phyloP scores from a whole-genome alignment of 2,113 vertebrate genomes.

The Tympanuchus pallidicinctus region DNA sequence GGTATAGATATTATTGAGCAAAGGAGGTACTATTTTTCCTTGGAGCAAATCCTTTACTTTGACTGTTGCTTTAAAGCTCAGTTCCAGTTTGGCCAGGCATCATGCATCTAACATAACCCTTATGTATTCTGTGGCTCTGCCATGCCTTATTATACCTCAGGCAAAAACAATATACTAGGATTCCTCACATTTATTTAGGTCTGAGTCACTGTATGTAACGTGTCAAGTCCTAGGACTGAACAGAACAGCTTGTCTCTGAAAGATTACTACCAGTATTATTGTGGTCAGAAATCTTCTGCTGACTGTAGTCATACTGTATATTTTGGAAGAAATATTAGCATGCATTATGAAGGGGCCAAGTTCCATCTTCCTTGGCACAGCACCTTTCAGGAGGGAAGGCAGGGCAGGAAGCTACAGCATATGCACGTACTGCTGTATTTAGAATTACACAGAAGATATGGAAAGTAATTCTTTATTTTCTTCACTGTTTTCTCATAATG shows the following conservation, averaged over 20 bases:
- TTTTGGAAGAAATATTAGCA: not conserved
- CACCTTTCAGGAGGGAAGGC: not conserved
- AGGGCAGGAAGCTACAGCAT: not conserved
- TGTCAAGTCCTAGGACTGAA: not conserved
- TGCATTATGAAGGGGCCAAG: not conserved
- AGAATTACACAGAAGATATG: not conserved
- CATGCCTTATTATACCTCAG: not conserved
- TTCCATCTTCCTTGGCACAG: not conserved
- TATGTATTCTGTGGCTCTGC: not conserved
- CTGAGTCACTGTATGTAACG: not conserved
- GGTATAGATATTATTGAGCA: not conserved
- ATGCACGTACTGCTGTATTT: not conserved
- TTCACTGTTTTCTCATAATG: not conserved
- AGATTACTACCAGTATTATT: not conserved
- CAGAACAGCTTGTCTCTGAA: not conserved
- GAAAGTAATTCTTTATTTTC: not conserved
- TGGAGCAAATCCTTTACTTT: not conserved
- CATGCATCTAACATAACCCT: not conserved
- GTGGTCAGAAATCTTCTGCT: not conserved
- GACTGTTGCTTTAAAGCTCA: not conserved
- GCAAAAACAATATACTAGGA: not conserved
- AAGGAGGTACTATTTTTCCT: not conserved
- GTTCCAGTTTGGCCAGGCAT: not conserved
- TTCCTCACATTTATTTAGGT: not conserved
- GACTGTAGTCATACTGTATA: not conserved